phyloP scores from a whole-genome alignment of 2,888 invertebrate species.

The Alsophila aescularia region DNA sequence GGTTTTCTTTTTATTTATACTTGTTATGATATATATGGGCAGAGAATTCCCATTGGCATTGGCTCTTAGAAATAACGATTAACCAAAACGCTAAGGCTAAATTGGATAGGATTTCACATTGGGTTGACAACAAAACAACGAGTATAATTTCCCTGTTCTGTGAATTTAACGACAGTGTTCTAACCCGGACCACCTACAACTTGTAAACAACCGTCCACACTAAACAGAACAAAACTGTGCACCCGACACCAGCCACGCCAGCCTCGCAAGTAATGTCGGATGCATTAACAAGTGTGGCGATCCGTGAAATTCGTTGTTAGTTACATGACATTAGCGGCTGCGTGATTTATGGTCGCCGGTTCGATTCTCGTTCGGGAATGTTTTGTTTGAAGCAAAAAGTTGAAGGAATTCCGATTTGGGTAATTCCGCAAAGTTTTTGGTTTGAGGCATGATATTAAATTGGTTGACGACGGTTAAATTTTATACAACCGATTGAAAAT shows the following conservation, averaged over 20 bases:
- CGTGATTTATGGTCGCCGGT: conserved; percentile 59
- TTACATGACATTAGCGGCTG: conserved; percentile 61
- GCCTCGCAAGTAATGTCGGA: conserved; percentile 50
- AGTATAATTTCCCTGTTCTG: too few relatives aligned
- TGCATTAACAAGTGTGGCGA: conserved; percentile 59
- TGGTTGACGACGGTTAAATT: too few relatives aligned
- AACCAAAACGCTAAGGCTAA: too few relatives aligned
- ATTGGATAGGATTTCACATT: too few relatives aligned
- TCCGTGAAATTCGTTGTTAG: conserved; percentile 72
- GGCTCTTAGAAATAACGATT: too few relatives aligned
- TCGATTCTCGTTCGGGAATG: conserved; percentile 15
- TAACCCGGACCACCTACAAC: conserved; percentile 23
- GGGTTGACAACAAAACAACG: too few relatives aligned
- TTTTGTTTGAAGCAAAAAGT: conserved; percentile 15
- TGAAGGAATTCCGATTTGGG: conserved; percentile 1
- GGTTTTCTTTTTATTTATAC: too few relatives aligned
- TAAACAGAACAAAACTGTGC: conserved; percentile 17
- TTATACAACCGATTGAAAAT: too few relatives aligned
- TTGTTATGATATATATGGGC: too few relatives aligned
- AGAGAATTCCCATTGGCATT: too few relatives aligned
- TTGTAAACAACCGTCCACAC: neutral
- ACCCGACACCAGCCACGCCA: conserved; percentile 22
- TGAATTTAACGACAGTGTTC: neutral
- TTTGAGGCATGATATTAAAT: neutral
- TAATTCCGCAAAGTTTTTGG: neutral